Percentiles rank a stretch among this genome's conserved stretches.
phyloP scores from a whole-genome alignment of 2,113 vertebrate genomes.

The Sinocyclocheilus grahami region DNA sequence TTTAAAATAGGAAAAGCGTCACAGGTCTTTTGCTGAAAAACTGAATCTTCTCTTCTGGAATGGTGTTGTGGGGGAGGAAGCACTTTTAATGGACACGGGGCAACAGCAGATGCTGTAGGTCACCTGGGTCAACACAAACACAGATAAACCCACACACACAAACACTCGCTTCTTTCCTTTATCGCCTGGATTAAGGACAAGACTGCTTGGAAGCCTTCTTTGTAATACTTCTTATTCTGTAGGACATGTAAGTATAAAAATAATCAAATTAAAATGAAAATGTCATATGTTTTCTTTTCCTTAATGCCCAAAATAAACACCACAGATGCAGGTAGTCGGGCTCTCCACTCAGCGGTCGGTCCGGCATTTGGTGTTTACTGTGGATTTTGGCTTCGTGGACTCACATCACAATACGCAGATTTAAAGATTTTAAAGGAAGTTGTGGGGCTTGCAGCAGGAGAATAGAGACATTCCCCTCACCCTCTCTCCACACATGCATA shows the following conservation, averaged over 20 bases:
- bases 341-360: slow-evolving; percentile 52
- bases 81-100: slow-evolving; percentile 21
- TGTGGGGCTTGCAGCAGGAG: slow-evolving; percentile 79
- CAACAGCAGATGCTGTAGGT: slow-evolving; percentile 28
- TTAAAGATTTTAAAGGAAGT: slow-evolving; percentile 92
- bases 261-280: slow-evolving; percentile 16
- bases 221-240: slow-evolving; percentile 14
- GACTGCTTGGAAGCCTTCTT: not conserved
- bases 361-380: slow-evolving; percentile 84
- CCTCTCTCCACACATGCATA: too few relatives aligned
- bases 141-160: slow-evolving; percentile 14
- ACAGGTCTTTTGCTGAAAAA: not conserved
- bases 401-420: slow-evolving; percentile 96
- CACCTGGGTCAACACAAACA: slow-evolving; percentile 37
- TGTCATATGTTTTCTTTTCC: slow-evolving; percentile 41
- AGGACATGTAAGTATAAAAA: not conserved
- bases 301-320: slow-evolving; percentile 44
- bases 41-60: not conserved
- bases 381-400: slow-evolving; percentile 89
- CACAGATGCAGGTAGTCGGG: slow-evolving; percentile 23
- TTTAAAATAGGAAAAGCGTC: not conserved
- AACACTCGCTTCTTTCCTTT: not conserved
- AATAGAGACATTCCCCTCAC: slow-evolving; percentile 69
- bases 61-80: slow-evolving; percentile 18
- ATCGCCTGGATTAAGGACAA: not conserved